Percentiles rank a stretch among this genome's conserved stretches.
Evolutionary conservation across 2,888 invertebrate species (phyloP).

Genomic region (Erebia aethiops): DNA sequence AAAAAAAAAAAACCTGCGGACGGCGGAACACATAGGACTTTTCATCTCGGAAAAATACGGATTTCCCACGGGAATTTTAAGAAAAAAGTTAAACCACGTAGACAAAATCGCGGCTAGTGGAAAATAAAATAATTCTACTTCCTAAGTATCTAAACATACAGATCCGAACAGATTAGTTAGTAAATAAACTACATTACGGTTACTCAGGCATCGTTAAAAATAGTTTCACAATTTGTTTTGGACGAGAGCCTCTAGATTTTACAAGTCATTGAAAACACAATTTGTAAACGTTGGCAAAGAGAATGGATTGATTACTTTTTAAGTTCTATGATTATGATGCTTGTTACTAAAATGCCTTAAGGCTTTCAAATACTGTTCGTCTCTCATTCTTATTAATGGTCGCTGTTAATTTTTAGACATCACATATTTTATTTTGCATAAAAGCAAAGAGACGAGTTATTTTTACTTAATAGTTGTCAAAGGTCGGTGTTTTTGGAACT

Average conservation of each 20-base stretch:
- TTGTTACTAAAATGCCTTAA: slow-evolving; percentile 62
- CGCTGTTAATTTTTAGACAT: slow-evolving; percentile 65
- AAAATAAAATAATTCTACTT: background rate
- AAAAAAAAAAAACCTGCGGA: no score
- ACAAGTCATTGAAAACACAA: slow-evolving; percentile 77
- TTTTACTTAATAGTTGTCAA: slow-evolving; percentile 35
- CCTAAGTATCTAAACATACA: slow-evolving; percentile 7
- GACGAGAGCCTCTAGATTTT: slow-evolving; percentile 70
- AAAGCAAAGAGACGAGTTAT: slow-evolving; percentile 33
- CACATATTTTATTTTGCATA: slow-evolving; percentile 49
- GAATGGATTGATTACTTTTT: slow-evolving; percentile 81
- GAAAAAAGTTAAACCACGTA: background rate
- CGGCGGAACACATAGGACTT: no score
- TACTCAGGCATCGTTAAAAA: slow-evolving; percentile 49
- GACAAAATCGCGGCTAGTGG: background rate
- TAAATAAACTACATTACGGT: slow-evolving; percentile 30
- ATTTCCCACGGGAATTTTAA: no score
- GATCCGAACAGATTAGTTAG: slow-evolving; percentile 27
- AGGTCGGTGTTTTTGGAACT: slow-evolving; percentile 29
- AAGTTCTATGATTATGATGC: slow-evolving; percentile 75
- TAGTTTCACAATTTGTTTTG: slow-evolving; percentile 67
- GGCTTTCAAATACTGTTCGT: slow-evolving; percentile 59
- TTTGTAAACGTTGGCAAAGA: slow-evolving; percentile 76
- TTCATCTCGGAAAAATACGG: no score
- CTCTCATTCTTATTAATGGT: slow-evolving; percentile 65